Evolutionary conservation across 2,797 vertebrate species (phyloP), one percentile per base, ranked within the genome.

Genomic region (Australoheros facetus): DNA sequence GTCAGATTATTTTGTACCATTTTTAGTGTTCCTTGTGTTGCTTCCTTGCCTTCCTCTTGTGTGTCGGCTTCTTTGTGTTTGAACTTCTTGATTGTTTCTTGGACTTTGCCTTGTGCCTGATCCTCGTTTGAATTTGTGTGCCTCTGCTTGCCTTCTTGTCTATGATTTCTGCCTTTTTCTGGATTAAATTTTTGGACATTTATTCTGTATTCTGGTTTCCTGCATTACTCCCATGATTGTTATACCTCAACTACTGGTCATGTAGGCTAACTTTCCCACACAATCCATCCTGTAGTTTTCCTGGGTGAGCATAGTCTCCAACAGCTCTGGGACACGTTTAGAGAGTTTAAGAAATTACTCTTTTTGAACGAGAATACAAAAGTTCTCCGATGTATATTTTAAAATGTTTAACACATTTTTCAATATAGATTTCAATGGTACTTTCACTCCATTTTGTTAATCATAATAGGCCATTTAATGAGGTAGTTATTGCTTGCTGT

Each of bases 101-200:
- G 56, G 26, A 28, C 26, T 57, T 42, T 45, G 37, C 60, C 37
- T 17, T 45, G 26, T 64, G 0, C 8, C 37, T 66, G 0, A 9
- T 48, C 39, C 39, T 64, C 21, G 12, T 64, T 66, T 0, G 0
- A 48, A 48, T 48, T 48, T 28, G 16, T 28, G 45, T 66, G 8
- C 39, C 26, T 45, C 60, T 66, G 8, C 26, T 13, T 66, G 9
- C 23, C 1, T 8, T 3, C 21, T 11, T 45, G 21, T 45, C 21
- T 45, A 64, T 0, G 16, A 48, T 39, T 5, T 28, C 62, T 28
- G 0, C 42, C 39, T 0, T 0, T 64, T 45, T 64, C 1, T 45
- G 0, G 21, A 64, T 64, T 64, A 19, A 66, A 28, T 9, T 4
- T 0, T 48, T 28, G 39, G 14, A 19, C 39, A 23, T 0, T 66